Percentiles rank a stretch among this genome's conserved stretches.
phyloP scores from a whole-genome alignment of 2,888 invertebrate species.

The Heteropelma amictum region DNA sequence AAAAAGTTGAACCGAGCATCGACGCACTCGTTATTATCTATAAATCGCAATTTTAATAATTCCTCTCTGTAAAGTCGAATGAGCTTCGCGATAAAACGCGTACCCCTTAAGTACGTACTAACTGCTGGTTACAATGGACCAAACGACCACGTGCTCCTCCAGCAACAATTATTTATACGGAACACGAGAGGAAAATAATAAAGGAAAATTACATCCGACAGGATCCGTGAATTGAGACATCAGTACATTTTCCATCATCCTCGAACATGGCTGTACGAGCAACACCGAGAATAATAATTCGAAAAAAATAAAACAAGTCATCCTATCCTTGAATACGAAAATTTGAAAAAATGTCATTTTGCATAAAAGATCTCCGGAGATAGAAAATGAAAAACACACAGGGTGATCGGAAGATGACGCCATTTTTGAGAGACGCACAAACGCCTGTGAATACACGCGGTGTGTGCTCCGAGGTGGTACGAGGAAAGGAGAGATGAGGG shows the following conservation, averaged over 20 bases:
- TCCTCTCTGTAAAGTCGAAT: background rate
- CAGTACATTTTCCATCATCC: constrained; percentile 15
- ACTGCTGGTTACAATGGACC: constrained; percentile 61
- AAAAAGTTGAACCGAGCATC: background rate
- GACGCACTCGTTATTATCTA: constrained; percentile 35
- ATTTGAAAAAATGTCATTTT: background rate
- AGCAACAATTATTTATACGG: background rate
- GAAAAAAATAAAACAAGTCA: constrained; percentile 4
- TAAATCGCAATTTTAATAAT: constrained; percentile 26
- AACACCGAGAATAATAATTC: constrained; percentile 1
- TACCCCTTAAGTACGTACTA: constrained; percentile 63
- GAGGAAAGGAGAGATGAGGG: constrained; percentile 31
- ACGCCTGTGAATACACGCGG: constrained; percentile 27
- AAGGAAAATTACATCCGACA: constrained; percentile 28
- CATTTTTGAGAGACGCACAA: constrained; percentile 49
- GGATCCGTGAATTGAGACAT: constrained; percentile 36
- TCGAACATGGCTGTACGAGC: constrained; percentile 17
- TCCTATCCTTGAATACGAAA: background rate
- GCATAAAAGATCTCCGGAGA: background rate
- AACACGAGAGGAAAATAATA: background rate
- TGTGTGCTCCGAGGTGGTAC: constrained; percentile 13
- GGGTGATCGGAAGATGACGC: constrained; percentile 39
- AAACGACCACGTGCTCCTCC: constrained; percentile 5
- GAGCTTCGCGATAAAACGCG: constrained; percentile 5
- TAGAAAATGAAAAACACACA: constrained; percentile 26